Percentiles rank a stretch among this genome's conserved stretches.
Conservation (phyloP, 2,113 vertebrate species). For the Chrysemys picta region DNA sequence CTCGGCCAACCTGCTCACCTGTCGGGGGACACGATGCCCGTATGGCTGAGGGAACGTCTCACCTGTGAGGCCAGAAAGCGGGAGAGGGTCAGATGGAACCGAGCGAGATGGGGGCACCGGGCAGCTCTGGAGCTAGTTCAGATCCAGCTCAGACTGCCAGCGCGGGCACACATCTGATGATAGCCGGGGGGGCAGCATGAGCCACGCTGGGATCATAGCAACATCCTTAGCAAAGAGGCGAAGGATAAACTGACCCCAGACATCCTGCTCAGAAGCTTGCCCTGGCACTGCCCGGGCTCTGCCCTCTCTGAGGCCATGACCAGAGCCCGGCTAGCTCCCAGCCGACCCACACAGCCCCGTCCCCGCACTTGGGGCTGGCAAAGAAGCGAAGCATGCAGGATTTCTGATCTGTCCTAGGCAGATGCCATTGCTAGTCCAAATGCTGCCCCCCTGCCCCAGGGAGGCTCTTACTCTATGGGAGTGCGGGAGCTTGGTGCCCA, state of each 20-base stretch:
- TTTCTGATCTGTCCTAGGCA: too few species aligned
- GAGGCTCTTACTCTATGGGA: conserved; percentile 36
- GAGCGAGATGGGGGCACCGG: too few species aligned
- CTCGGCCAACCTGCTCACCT: not conserved
- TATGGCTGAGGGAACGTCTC: conserved; percentile 43
- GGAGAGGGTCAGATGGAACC: not conserved
- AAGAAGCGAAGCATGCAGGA: not conserved
- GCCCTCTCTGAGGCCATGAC: not conserved
- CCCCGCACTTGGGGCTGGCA: not conserved
- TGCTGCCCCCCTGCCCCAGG: not conserved
- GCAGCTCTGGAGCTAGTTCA: not conserved
- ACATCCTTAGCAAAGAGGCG: not conserved
- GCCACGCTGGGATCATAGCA: not conserved
- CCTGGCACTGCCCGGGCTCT: not conserved
- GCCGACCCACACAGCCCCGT: not conserved
- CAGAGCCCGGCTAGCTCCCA: not conserved
- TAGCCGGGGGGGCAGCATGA: too few species aligned
- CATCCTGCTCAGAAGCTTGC: not conserved
- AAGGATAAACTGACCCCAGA: not conserved
- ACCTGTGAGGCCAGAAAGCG: not conserved
- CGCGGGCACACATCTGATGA: not conserved
- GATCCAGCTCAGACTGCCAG: not conserved
- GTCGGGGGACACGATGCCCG: conserved; percentile 6
- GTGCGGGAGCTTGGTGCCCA: conserved; percentile 39
- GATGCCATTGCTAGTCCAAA: not conserved